Evolutionary conservation across 2,113 vertebrate genomes (phyloP).

Genomic region (Aplodontia rufa): DNA sequence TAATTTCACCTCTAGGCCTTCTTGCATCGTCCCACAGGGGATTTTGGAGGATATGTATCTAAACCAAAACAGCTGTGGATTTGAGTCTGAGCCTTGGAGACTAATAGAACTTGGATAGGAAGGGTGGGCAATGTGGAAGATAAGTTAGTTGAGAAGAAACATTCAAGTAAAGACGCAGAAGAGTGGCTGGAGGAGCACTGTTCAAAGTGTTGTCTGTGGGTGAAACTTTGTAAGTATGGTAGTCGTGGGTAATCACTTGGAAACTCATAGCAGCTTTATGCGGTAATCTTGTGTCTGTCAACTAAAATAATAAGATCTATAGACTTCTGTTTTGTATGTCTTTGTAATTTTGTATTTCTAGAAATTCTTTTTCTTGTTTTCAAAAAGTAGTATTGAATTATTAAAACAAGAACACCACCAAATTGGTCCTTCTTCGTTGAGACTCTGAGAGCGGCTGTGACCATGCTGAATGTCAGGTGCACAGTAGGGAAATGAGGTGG

Average conservation of each 20-base stretch:
- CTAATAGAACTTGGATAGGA: neutral
- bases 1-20: too few relatives aligned
- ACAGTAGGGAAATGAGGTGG: neutral
- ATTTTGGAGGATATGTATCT: too few relatives aligned
- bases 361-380: neutral
- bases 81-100: neutral
- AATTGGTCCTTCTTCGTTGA: neutral
- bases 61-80: too few relatives aligned
- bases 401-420: neutral
- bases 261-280: neutral
- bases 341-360: conserved; percentile 12
- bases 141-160: neutral
- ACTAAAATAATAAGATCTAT: neutral
- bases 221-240: neutral
- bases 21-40: too few relatives aligned
- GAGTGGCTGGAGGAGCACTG: neutral
- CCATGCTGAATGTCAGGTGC: neutral
- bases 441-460: neutral
- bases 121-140: neutral
- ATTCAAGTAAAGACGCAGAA: neutral
- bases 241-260: neutral
- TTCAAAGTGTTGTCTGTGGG: neutral
- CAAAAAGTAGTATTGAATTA: neutral
- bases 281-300: neutral
- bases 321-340: neutral